Evolutionary conservation across 2,888 invertebrate species (phyloP), one percentile per base, ranked within the genome.

Genomic region (Callinectes sapidus): DNA sequence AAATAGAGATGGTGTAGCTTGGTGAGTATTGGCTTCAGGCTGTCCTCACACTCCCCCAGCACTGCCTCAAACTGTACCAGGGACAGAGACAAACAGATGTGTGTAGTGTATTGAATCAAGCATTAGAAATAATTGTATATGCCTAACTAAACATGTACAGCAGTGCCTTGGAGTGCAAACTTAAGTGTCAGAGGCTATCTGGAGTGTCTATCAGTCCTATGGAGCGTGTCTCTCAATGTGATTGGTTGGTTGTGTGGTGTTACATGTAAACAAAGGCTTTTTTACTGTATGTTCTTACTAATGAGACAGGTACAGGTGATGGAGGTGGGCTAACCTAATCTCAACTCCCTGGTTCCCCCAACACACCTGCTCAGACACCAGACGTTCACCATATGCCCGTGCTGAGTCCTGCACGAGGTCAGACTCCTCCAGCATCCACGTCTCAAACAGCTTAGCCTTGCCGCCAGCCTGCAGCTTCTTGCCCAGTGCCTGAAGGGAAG

Each of bases 391-490:
- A 91, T 88, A 95, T 18, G 95, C 92, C 87, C 89, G 91, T 54
- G 95, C 95, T 16, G 95, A 90, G 18, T 89, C 93, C 90, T 95
- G 95, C 28, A 95, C 93, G 48, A 94, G 89, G 92, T 95, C 95
- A 55, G 94, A 93, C 90, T 95, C 95, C 28, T 93, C 71, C 88
- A 95, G 28, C 95, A 95, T 95, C 95, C 95, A 95, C 13, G 94
- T 92, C n/a, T 95, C 91, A 91, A 94, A 95, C 71, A 95, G 61
- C 23, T 92, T 93, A 18, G 35, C 90, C 90, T 89, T 93, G 23
- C 94, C 94, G 18, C 93, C 94, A 35, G 91, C 90, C 93, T 92
- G 93, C 88, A 94, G 91, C 71, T 92, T 94, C 89, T 92, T 91
- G 35, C 94, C 94, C 23, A 94, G 90, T 13, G 86, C 87, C 90